These are phyloP conservation scores for Mustela nigripes DNA, from an alignment of 2,113 vertebrate genomes.

Conservation along the genomic window DNA sequence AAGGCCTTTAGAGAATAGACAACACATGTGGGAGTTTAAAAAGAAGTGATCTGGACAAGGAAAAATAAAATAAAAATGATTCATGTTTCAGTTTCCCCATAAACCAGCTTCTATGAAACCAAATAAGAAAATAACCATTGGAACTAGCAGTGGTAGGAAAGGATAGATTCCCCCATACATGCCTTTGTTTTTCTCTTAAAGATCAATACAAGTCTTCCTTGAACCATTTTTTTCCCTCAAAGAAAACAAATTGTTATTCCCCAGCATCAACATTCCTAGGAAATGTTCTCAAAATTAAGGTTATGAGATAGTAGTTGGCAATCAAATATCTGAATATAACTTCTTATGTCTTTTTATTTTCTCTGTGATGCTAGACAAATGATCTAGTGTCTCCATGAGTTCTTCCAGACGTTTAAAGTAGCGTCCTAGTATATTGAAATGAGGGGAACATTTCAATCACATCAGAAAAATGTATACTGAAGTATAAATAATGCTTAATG, in stretches of 20 bases:
- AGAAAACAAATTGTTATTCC: not conserved
- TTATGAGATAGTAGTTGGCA: not conserved
- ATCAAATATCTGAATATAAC: not conserved
- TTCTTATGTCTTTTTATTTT: conserved; percentile 1
- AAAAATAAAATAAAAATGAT: conserved; percentile 8
- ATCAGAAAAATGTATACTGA: not conserved
- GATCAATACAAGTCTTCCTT: conserved; percentile 42
- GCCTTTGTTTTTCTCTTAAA: conserved; percentile 34
- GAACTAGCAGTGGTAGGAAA: not conserved
- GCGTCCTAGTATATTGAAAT: not conserved
- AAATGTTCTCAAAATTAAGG: conserved; percentile 19
- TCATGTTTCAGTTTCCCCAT: not conserved
- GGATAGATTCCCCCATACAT: not conserved
- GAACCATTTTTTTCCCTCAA: not conserved
- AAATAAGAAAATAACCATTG: conserved; percentile 35
- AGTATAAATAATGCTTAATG: conserved; percentile 33
- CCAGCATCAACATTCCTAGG: not conserved
- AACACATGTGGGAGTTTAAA: not conserved
- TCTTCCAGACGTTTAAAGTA: conserved; percentile 19
- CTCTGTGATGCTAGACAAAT: not conserved
- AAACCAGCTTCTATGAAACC: not conserved
- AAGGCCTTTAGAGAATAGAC: not conserved
- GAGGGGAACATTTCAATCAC: not conserved
- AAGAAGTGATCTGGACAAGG: not conserved
- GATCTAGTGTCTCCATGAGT: not conserved